Conservation (phyloP, 1,140 invertebrate species). For the Drosophila setifemur region DNA sequence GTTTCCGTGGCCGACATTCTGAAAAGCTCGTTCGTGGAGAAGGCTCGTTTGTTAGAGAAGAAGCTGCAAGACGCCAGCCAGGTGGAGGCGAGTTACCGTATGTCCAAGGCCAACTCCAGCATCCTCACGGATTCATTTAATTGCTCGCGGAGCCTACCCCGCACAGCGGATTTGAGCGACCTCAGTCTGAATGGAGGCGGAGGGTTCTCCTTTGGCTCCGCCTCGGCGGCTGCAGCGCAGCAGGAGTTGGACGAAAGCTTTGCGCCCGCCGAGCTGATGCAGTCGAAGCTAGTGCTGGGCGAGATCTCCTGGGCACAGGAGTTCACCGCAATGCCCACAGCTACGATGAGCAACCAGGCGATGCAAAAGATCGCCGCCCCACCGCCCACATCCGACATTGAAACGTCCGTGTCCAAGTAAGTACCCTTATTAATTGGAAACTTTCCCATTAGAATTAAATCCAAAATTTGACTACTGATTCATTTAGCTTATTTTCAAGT, state of each 20-base stretch:
- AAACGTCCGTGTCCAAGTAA: conserved; percentile 66
- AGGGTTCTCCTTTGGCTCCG: conserved; percentile 64
- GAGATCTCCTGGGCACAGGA: conserved; percentile 80
- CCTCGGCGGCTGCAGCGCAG: background rate
- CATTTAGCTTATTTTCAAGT: no score
- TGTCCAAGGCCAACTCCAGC: conserved; percentile 14
- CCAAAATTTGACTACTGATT: no score
- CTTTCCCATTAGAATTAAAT: background rate
- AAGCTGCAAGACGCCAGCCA: conserved; percentile 27
- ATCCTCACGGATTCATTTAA: conserved; percentile 42
- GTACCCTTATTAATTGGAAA: no score
- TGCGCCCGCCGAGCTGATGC: conserved; percentile 71
- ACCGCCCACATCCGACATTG: conserved; percentile 34
- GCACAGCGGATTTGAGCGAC: conserved; percentile 66
- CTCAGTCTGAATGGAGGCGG: conserved; percentile 54
- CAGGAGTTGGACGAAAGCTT: conserved; percentile 63
- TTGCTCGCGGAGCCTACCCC: conserved; percentile 63
- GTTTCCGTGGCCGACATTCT: conserved; percentile 67
- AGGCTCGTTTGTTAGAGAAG: conserved; percentile 60
- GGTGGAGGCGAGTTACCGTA: background rate
- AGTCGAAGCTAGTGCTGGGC: conserved; percentile 64
- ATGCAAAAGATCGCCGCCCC: conserved; percentile 53
- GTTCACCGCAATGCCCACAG: conserved; percentile 67
- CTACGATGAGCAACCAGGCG: conserved; percentile 59
- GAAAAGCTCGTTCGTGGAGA: conserved; percentile 66